A percentile compares a stretch with the other conserved stretches of the same genome.
These are phyloP conservation scores for Calliphora vomitoria DNA, from an alignment of 2,888 invertebrate species.

Conservation along the genomic window DNA sequence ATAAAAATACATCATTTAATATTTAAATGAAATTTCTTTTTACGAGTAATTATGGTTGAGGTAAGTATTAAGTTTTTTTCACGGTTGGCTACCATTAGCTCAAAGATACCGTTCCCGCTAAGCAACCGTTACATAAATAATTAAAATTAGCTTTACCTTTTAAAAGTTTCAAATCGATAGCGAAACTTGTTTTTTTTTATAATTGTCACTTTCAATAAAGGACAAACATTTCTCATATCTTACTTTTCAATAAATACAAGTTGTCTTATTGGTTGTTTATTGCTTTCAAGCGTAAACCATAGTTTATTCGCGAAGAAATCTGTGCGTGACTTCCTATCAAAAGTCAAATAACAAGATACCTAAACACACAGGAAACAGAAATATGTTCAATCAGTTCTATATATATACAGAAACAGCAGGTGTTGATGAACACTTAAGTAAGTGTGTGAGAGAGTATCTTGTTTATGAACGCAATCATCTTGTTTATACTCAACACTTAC, in stretches of 20 bases:
- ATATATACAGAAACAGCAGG: slow-evolving; percentile 2
- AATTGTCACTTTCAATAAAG: background rate
- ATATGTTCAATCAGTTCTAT: background rate
- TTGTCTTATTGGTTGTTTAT: background rate
- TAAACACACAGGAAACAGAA: background rate
- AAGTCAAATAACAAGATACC: background rate
- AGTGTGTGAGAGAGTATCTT: background rate
- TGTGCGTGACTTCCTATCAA: slow-evolving; percentile 49
- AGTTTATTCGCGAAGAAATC: slow-evolving; percentile 5
- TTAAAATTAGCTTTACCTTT: no score
- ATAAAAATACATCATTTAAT: background rate
- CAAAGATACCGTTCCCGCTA: no score
- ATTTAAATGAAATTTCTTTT: background rate
- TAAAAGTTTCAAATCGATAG: no score
- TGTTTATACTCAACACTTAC: no score
- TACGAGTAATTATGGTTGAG: background rate
- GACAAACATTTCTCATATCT: no score
- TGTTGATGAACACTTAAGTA: slow-evolving; percentile 18
- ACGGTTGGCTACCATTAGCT: no score
- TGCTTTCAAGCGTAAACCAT: background rate
- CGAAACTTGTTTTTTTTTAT: no score
- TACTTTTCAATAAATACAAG: background rate
- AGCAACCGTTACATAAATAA: no score
- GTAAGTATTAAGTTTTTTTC: no score
- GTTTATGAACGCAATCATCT: no score